These are phyloP conservation scores for Cathartes aura DNA, from an alignment of 2,113 vertebrate species.

Conservation along the genomic window DNA sequence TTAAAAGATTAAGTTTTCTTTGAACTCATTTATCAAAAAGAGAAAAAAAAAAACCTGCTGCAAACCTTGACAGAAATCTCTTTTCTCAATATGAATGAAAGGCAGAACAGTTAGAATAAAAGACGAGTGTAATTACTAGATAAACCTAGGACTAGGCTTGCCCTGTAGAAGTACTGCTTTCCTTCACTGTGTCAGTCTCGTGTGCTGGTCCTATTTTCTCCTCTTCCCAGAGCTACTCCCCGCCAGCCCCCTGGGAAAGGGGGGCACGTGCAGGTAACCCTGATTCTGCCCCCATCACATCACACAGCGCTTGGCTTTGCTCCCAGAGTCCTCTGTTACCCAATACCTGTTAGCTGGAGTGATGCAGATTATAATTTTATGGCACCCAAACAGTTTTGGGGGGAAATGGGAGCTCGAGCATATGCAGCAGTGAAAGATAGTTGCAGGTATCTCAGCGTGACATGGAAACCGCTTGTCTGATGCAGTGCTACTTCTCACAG, in stretches of 20 bases:
- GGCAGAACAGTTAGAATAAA: not conserved
- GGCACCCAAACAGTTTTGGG: not conserved
- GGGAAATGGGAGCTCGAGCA: not conserved
- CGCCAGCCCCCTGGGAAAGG: not conserved
- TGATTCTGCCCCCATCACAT: not conserved
- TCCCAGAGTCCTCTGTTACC: not conserved
- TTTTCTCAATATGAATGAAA: not conserved
- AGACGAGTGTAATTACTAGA: not conserved
- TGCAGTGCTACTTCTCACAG: not conserved
- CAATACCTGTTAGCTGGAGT: not conserved
- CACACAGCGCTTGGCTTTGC: not conserved
- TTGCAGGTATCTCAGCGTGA: not conserved
- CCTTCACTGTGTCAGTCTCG: not conserved
- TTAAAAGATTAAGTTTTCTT: slow-evolving; percentile 6
- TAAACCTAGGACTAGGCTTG: not conserved
- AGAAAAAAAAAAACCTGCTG: not conserved
- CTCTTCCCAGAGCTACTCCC: not conserved
- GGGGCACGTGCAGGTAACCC: not conserved
- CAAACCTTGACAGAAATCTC: not conserved
- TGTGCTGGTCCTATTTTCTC: not conserved
- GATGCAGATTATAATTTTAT: not conserved
- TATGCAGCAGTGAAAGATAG: not conserved
- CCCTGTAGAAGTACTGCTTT: not conserved
- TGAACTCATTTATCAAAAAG: not conserved
- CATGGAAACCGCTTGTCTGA: not conserved